Conservation (phyloP, 2,113 vertebrate species). For the Pavo muticus region DNA sequence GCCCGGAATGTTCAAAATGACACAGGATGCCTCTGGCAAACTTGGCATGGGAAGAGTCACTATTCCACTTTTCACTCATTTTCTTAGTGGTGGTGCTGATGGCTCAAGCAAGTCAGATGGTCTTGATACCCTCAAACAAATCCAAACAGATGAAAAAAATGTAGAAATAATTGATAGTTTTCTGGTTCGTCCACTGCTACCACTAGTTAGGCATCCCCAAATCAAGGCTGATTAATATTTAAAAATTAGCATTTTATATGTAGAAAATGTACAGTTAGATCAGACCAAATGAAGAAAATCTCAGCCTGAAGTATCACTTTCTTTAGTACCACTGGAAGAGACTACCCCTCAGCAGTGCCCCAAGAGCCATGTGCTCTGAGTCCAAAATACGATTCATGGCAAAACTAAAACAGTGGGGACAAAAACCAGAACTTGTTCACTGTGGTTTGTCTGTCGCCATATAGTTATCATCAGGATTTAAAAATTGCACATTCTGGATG, state of each 20-base stretch:
- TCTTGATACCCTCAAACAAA: not conserved
- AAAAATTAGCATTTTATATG: not conserved
- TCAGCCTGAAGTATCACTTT: not conserved
- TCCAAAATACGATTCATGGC: not conserved
- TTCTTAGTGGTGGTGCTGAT: not conserved
- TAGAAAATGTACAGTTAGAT: not conserved
- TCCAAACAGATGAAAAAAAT: not conserved
- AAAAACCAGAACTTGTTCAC: not conserved
- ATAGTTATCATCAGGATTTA: not conserved
- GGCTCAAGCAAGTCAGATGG: not conserved
- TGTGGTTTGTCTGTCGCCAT: not conserved
- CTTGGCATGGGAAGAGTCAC: not conserved
- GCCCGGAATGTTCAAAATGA: slow-evolving; percentile 14
- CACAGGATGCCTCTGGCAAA: slow-evolving; percentile 15
- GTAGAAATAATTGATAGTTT: not conserved
- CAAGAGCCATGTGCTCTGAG: not conserved
- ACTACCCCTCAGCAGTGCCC: not conserved
- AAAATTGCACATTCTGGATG: not conserved
- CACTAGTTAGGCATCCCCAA: not conserved
- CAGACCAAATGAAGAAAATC: not conserved
- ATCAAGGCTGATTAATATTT: not conserved
- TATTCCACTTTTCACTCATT: not conserved
- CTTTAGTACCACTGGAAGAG: fast-evolving
- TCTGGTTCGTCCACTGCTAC: not conserved
- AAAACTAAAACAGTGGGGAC: not conserved